Conservation (phyloP, 2,113 vertebrate species). For the Leptocoma aspasia region DNA sequence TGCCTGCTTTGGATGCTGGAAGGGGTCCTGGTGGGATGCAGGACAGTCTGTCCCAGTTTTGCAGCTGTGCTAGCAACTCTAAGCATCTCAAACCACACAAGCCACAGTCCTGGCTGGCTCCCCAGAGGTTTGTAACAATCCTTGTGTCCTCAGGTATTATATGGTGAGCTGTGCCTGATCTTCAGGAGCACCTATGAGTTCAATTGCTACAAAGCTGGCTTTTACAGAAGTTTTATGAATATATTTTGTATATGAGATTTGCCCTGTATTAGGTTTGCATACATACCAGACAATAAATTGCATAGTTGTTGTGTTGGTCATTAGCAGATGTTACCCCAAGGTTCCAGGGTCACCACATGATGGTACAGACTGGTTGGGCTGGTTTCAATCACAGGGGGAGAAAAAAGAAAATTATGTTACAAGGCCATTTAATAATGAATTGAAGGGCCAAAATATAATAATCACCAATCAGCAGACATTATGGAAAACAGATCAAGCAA, state of each 20-base stretch:
- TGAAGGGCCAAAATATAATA: background rate
- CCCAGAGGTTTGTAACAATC: accelerated
- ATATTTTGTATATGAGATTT: background rate
- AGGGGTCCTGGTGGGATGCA: background rate
- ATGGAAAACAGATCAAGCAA: background rate
- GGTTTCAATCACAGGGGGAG: background rate
- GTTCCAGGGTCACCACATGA: background rate
- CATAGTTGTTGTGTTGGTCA: background rate
- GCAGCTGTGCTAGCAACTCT: background rate
- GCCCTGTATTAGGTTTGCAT: background rate
- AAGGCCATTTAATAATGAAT: background rate
- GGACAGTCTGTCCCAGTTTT: background rate
- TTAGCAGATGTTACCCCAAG: background rate
- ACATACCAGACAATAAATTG: background rate
- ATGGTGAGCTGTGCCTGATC: background rate
- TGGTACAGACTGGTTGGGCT: background rate
- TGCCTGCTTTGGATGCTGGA: background rate
- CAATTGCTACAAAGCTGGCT: background rate
- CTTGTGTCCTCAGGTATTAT: background rate
- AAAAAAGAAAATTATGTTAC: background rate
- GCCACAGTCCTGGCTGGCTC: background rate
- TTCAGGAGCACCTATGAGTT: background rate
- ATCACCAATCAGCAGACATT: background rate
- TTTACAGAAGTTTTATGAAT: background rate
- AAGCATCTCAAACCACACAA: background rate